Conservation (phyloP, 2,113 vertebrate genomes). For the Dasypus novemcinctus region DNA sequence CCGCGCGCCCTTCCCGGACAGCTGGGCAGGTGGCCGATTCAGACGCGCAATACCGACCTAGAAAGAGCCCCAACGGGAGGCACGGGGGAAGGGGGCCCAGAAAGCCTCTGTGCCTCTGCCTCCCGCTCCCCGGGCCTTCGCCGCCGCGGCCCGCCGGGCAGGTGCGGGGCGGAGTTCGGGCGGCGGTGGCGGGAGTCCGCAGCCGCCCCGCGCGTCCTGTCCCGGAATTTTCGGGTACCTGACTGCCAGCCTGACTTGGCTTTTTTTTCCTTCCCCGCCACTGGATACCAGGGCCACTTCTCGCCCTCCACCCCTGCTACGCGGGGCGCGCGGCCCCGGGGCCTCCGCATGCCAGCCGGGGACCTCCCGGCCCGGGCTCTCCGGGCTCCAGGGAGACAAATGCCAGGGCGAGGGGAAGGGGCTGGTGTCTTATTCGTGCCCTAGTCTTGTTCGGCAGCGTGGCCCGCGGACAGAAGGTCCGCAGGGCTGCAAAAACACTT, state of each 20-base stretch:
- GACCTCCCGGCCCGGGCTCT: not conserved
- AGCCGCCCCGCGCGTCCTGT: not conserved
- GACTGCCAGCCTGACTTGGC: rapidly evolving
- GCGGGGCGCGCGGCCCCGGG: not conserved
- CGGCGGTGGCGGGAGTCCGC: not conserved
- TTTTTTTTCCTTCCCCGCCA: not conserved
- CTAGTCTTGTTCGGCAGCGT: not conserved
- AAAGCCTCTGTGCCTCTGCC: not conserved
- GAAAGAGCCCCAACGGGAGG: not conserved
- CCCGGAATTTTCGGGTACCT: too few species aligned
- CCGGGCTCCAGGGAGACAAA: not conserved
- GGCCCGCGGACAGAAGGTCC: not conserved
- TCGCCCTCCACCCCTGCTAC: not conserved
- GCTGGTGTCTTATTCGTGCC: not conserved
- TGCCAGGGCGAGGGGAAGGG: not conserved
- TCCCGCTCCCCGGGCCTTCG: rapidly evolving
- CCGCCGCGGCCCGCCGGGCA: not conserved
- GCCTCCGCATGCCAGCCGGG: rapidly evolving
- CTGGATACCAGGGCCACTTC: not conserved
- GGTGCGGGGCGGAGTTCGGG: not conserved
- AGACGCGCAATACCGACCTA: not conserved
- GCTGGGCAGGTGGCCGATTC: not conserved
- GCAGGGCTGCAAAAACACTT: not conserved
- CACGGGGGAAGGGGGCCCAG: not conserved
- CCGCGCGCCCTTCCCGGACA: not conserved